A percentile compares a stretch with the other conserved stretches of the same genome.
Conservation (phyloP, 2,113 vertebrate species). For the Colistium nudipinnis region DNA sequence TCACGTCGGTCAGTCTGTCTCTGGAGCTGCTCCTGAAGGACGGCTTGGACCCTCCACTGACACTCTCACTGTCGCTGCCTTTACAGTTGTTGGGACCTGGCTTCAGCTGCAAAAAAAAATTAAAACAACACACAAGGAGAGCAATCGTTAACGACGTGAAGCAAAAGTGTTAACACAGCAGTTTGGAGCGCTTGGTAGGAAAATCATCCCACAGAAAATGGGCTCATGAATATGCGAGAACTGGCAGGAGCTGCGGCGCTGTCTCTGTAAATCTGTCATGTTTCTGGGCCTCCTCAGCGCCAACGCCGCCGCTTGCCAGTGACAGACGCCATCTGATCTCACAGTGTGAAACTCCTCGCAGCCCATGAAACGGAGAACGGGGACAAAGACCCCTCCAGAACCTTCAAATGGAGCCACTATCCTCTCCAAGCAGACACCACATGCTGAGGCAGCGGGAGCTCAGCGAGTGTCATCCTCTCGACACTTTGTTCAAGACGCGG, state of each 20-base stretch:
- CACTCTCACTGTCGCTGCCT: conserved; percentile 92
- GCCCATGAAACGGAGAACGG: conserved; percentile 58
- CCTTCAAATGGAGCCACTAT: conserved; percentile 74
- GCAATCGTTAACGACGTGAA: conserved; percentile 48
- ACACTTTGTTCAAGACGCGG: conserved; percentile 69
- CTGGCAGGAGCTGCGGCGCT: conserved; percentile 60
- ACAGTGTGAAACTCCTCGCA: conserved; percentile 68
- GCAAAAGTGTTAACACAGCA: conserved; percentile 45
- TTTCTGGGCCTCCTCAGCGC: conserved; percentile 64
- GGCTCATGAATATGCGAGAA: conserved; percentile 69
- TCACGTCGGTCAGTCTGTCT: conserved; percentile 94
- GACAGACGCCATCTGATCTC: conserved; percentile 76
- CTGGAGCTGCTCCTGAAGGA: conserved; percentile 90
- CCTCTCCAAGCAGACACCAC: conserved; percentile 74
- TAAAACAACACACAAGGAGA: conserved; percentile 57
- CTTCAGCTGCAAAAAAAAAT: conserved; percentile 89
- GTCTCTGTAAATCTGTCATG: conserved; percentile 70
- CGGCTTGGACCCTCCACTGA: conserved; percentile 88
- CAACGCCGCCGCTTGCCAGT: conserved; percentile 67
- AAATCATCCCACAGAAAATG: conserved; percentile 42
- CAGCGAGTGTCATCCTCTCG: conserved; percentile 80
- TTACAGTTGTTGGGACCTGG: conserved; percentile 91
- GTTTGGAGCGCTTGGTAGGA: conserved; percentile 18
- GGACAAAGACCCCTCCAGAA: conserved; percentile 70
- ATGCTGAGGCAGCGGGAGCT: conserved; percentile 75